Base-by-base conservation (phyloP, 2,888 invertebrate genomes). In the Leuctra nigra region DNA sequence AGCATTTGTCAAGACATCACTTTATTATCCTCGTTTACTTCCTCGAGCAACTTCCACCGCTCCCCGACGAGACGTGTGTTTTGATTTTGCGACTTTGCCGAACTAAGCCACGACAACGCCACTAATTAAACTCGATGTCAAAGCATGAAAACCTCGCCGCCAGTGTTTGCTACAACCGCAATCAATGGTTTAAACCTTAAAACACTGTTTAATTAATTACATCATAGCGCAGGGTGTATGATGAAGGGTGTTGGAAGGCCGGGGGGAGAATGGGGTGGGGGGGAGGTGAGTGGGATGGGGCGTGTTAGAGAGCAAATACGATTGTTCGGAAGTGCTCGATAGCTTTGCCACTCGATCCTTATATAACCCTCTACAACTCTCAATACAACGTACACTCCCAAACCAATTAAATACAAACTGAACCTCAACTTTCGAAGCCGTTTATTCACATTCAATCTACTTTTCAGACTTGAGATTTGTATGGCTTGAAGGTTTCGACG, bases 321-420 rank as follows among this genome's bases (percentile, higher is more conserved):
- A 50, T 50, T 50, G 50, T 50, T 50, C 35, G 50, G 50, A 50
- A 50, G 50, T 50, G 50, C 33, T 33, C 33, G 50, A 50, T 33
- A 18, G 44, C 3, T 44, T 44, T 23, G 23, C 44, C 44, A 44
- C 44, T 44, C 44, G 44, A 44, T 44, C 44, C 44, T 23, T 44
- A 44, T n/a, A n/a, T 44, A 44, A 44, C 44, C 44, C 44, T 44
- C 50, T 29, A 50, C 33, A 24, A 20, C 48, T 50, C 33, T 35
- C 50, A 18, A 33, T 50, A 35, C 33, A 50, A 9, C 50, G 33
- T 35, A 50, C 50, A 33, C 50, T 50, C 50, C 29, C 13, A 35
- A 50, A 50, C 50, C 50, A 50, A 50, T 50, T 50, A 50, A 50
- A 50, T 50, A 18, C 50, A 50, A 33, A 50, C 50, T 35, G 50